Base-by-base conservation (phyloP, 1,140 invertebrate genomes). In the Planococcus citri region DNA sequence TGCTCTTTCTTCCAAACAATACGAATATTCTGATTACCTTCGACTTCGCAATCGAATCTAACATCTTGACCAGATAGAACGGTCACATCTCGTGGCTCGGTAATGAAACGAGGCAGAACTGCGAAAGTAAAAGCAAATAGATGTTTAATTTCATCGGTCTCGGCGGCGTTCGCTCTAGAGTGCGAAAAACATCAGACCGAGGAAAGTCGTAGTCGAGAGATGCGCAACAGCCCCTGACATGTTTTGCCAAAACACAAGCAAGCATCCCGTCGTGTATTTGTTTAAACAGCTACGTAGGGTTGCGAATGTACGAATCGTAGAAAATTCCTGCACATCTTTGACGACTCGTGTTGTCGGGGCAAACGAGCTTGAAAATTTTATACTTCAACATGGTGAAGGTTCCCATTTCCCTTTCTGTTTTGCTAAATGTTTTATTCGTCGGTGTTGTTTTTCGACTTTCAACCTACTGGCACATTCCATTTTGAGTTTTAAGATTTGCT, bases 1-100 rank as follows among this genome's bases (percentile, higher is more conserved):
- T 90, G 89, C 76, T 94, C 88, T 75, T 92, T 87, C 64, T 89
- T 85, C 95, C 94, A 95, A 61, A 94, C 84, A 12, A 95, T 87
- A 73, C 90, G 86, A 0, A 92, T 91, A 25, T 83, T 82, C 20
- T 94, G 94, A 78, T 94, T 91, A 17, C 94, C 95, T 68, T 89
- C 89, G 0, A 93, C 92, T 68, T 86, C 84, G 77, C 95, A 98
- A 64, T 90, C 87, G 76, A 98, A 93, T 71, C 89, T 86, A 0
- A 92, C 90, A 21, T 84, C 86, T 76, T 90, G 86, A 12, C 90
- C 90, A 70, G 87, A 84, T 70, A 92, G 81, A 60, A 90, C 87
- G 10, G 89, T 91, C 73, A 89, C 83, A 78, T 96, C 92, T 70
- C 87, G 84, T 14, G 94, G 94, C 73, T 90, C 87, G 75, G 88